Base-by-base conservation (phyloP, 2,797 vertebrate genomes). In the Synaphobranchus kaupii region DNA sequence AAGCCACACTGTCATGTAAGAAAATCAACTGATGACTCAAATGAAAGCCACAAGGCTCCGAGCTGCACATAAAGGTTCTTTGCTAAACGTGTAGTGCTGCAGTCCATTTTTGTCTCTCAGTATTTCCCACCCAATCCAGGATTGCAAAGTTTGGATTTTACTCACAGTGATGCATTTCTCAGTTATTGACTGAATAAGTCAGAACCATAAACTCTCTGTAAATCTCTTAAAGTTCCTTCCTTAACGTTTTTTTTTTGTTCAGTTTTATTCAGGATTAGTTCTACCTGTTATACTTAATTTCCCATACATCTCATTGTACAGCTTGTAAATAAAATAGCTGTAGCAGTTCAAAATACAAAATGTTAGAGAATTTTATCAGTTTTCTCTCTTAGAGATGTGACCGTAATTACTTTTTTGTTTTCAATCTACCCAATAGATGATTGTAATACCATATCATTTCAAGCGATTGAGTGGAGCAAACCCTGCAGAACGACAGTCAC, bases 1-100 rank as follows among this genome's bases (percentile, higher is more conserved):
- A 92, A 94, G 94, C 68, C 31, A 48, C 39, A 34, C 48, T 56
- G 1, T 60, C 47, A 50, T 81, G 8, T 50, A n/a, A 9, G 25
- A 50, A n/a, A 50, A 20, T 50, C 22, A 81, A 78, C 68, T 73
- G 28, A 34, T 73, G 68, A 13, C 68, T 39, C 13, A 34, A 58
- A 20, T 1, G 56, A 68, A n/a, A 28, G 63, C 63, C 1, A 8
- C 63, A 68, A 68, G 25, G n/a, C 63, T 68, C 63, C 8, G 63
- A 28, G 6, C 63, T 28, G 20, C n/a, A 28, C n/a, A 7, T 17
- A 25, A 28, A 6, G 10, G 5, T 4, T 39, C 12, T 73, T 15
- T 73, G 25, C 7, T 1, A 73, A 39, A 31, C 3, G 10, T 31
- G 34, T 34, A 31, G n/a, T 73, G 68, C 10, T 4, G 31, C 68